Conservation (phyloP, 2,797 vertebrate genomes). For the Periophthalmus magnuspinnatus region DNA sequence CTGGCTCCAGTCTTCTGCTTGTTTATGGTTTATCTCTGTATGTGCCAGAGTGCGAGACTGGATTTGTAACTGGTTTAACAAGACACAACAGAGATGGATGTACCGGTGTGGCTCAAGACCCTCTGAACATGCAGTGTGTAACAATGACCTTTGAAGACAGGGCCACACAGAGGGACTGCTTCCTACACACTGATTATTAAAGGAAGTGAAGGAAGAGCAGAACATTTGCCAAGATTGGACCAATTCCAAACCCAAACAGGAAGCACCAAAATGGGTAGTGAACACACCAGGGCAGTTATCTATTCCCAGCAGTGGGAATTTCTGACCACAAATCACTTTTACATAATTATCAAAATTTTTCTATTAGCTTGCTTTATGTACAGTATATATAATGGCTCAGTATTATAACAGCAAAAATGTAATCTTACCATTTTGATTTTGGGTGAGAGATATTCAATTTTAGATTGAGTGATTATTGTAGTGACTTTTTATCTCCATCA, state of each 20-base stretch:
- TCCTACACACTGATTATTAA: slow-evolving; percentile 12
- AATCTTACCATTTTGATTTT: neutral
- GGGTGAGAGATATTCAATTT: neutral
- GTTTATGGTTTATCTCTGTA: slow-evolving; percentile 40
- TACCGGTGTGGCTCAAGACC: neutral
- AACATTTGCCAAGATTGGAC: slow-evolving; percentile 46
- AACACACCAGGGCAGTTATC: slow-evolving; percentile 32
- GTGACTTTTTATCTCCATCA: neutral
- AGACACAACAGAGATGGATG: slow-evolving; percentile 21
- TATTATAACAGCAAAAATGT: neutral
- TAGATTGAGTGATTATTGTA: neutral
- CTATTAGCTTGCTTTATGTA: neutral
- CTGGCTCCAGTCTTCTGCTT: slow-evolving; percentile 29
- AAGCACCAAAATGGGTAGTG: slow-evolving; percentile 51
- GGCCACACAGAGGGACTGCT: neutral
- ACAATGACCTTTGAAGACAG: neutral
- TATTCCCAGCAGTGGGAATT: neutral
- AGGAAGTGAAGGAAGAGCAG: slow-evolving; percentile 61
- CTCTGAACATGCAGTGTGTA: neutral
- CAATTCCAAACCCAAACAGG: slow-evolving; percentile 45
- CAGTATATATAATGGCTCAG: neutral
- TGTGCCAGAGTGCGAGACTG: slow-evolving; percentile 39
- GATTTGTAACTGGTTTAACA: slow-evolving; percentile 38
- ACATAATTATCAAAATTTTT: neutral
- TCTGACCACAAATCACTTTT: no score